Conservation (phyloP, 2,888 invertebrate species). For the Tetragnatha montana region DNA sequence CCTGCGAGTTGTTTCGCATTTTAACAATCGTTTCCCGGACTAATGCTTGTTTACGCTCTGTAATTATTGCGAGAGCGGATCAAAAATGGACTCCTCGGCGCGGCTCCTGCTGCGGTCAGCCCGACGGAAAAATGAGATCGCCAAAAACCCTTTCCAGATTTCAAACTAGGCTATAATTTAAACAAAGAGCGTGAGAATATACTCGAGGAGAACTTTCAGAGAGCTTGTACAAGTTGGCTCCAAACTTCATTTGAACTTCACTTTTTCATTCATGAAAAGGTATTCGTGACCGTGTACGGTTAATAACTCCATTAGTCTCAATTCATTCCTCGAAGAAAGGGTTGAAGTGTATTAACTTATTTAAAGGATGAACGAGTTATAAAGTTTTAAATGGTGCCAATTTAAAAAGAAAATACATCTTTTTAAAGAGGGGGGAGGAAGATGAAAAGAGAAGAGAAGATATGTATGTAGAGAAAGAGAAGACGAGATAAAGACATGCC, state of each 20-base stretch:
- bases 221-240: too few species aligned
- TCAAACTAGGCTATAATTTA: background rate
- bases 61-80: slow-evolving; percentile 57
- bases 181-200: background rate
- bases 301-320: too few species aligned
- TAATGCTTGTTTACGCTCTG: slow-evolving; percentile 56
- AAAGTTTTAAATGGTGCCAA: too few species aligned
- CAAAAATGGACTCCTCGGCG: slow-evolving; percentile 47
- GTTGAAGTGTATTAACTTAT: too few species aligned
- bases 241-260: too few species aligned
- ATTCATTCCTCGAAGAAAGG: too few species aligned
- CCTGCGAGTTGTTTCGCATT: slow-evolving; percentile 60
- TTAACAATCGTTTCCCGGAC: slow-evolving; percentile 53
- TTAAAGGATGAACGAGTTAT: too few species aligned
- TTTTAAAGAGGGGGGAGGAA: too few species aligned
- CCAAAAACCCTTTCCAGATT: background rate
- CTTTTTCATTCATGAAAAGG: too few species aligned
- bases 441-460: background rate
- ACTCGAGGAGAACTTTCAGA: background rate
- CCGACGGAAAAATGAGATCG: slow-evolving; percentile 24
- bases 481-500: background rate
- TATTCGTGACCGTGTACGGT: too few species aligned
- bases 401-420: too few species aligned
- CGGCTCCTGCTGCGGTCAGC: slow-evolving; percentile 26
- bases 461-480: background rate